Percentiles rank a stretch among this genome's conserved stretches.
Evolutionary conservation across 2,797 vertebrate genomes (phyloP).

Genomic region (Squalus acanthias): DNA sequence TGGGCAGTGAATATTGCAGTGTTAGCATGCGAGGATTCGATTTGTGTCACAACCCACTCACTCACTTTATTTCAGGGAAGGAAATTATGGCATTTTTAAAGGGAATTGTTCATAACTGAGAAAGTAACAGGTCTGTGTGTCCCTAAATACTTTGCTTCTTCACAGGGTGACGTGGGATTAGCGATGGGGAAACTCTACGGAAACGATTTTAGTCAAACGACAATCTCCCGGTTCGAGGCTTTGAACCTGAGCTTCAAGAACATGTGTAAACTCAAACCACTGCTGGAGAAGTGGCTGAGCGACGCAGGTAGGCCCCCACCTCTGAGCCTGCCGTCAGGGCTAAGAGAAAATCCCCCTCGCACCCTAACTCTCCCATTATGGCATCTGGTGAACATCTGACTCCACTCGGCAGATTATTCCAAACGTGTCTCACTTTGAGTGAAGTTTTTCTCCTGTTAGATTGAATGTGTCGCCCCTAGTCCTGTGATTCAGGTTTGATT

Average conservation of each 20-base stretch:
- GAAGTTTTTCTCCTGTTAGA: background rate
- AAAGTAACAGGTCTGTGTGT: background rate
- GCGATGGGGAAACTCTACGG: conserved; percentile 98
- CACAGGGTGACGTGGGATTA: conserved; percentile 87
- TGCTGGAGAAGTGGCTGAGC: conserved; percentile 96
- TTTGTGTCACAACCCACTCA: background rate
- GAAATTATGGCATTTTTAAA: no score
- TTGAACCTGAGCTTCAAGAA: conserved; percentile 98
- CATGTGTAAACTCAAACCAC: conserved; percentile 96
- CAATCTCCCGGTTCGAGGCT: conserved; percentile 93
- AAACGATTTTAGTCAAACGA: conserved; percentile 98
- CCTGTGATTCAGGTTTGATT: background rate
- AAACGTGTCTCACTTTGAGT: background rate
- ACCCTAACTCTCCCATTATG: no score
- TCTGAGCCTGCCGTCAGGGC: no score
- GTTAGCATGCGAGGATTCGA: background rate
- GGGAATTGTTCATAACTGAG: background rate
- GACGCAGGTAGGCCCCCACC: conserved; percentile 72
- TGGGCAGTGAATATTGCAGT: background rate
- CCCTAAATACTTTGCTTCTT: background rate
- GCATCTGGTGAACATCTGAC: background rate
- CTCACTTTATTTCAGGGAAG: background rate
- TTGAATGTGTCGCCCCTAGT: background rate
- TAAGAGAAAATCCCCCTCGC: background rate
- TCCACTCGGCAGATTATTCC: background rate